Conservation (phyloP, 2,888 invertebrate genomes). For the Mythimna impura region DNA sequence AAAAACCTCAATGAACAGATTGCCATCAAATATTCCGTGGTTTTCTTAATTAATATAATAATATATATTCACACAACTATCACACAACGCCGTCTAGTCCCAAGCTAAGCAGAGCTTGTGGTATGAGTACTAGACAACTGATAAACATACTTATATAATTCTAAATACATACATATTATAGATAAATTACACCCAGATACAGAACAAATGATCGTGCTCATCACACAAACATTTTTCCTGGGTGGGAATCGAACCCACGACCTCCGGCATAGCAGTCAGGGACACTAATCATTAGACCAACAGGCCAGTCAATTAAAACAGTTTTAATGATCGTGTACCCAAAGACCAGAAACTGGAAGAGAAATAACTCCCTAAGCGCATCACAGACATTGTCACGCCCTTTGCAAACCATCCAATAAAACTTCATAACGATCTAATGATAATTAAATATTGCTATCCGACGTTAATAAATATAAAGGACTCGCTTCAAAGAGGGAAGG, state of each 20-base stretch:
- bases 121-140: no score
- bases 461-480: slow-evolving; percentile 69
- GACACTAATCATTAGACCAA: no score
- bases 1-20: neutral
- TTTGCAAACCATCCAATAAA: slow-evolving; percentile 48
- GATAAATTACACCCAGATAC: no score
- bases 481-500: slow-evolving; percentile 70
- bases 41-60: neutral
- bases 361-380: slow-evolving; percentile 8
- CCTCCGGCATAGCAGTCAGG: no score
- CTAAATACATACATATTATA: no score
- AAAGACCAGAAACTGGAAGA: slow-evolving; percentile 6
- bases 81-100: no score
- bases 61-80: no score
- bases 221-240: no score
- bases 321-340: slow-evolving; percentile 9
- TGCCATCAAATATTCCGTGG: neutral
- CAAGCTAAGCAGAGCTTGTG: no score
- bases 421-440: slow-evolving; percentile 55
- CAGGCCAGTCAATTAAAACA: neutral
- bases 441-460: slow-evolving; percentile 58
- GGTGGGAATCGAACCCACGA: no score
- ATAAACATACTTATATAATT: no score
- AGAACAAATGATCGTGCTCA: no score
- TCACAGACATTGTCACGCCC: slow-evolving; percentile 11